Percentiles rank a stretch among this genome's conserved stretches.
phyloP scores from a whole-genome alignment of 2,797 vertebrate species.

The Notolabrus celidotus region DNA sequence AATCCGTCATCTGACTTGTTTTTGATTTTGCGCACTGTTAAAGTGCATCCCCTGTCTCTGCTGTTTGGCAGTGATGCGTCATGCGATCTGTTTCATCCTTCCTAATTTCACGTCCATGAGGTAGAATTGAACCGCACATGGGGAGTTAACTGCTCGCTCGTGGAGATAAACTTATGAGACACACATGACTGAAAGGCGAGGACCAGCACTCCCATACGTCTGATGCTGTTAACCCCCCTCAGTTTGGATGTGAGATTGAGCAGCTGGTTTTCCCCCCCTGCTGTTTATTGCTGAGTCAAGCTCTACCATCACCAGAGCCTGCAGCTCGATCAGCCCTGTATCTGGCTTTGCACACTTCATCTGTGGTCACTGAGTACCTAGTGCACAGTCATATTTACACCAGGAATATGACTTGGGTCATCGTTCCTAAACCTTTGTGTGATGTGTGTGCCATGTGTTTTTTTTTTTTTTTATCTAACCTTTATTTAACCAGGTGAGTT shows the following conservation, averaged over 20 bases:
- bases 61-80: slow-evolving; percentile 55
- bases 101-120: background rate
- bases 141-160: background rate
- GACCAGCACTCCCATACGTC: background rate
- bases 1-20: background rate
- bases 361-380: background rate
- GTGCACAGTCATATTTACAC: background rate
- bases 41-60: background rate
- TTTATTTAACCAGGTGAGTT: no score
- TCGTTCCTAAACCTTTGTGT: background rate
- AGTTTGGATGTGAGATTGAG: background rate
- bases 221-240: background rate
- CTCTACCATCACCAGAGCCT: slow-evolving; percentile 11
- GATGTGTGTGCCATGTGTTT: background rate
- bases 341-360: background rate
- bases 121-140: background rate
- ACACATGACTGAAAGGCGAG: slow-evolving; percentile 12
- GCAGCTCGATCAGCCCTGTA: background rate
- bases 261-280: slow-evolving; percentile 13
- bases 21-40: slow-evolving; percentile 1
- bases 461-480: no score
- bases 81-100: slow-evolving; percentile 15
- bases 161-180: slow-evolving; percentile 9
- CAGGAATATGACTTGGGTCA: background rate
- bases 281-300: slow-evolving; percentile 66